These are phyloP conservation scores for Loxodonta africana DNA, from an alignment of 2,113 vertebrate genomes.

Conservation along the genomic window DNA sequence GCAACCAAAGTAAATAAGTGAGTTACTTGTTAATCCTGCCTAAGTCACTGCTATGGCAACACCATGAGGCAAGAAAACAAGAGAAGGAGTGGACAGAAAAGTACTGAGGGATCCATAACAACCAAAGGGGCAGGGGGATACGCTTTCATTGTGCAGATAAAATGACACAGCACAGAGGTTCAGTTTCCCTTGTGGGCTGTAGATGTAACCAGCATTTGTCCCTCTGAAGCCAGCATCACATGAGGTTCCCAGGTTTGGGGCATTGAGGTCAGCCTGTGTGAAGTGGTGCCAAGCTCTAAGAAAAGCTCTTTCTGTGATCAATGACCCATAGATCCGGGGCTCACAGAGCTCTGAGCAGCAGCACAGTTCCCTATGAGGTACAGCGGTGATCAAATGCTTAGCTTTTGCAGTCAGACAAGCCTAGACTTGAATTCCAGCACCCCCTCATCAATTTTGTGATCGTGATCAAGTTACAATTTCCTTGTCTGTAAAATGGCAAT, in stretches of 20 bases:
- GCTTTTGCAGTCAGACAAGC: conserved; percentile 24
- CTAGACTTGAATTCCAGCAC: background rate
- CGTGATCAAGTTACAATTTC: background rate
- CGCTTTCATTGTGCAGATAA: background rate
- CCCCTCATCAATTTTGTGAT: background rate
- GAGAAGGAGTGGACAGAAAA: background rate
- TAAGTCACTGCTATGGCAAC: conserved; percentile 16
- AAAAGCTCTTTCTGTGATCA: conserved; percentile 46
- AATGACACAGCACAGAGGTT: background rate
- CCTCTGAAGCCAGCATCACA: background rate
- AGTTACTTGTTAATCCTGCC: conserved; percentile 69
- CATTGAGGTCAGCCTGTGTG: background rate
- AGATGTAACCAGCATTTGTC: background rate
- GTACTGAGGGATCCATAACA: background rate
- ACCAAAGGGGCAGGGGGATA: background rate
- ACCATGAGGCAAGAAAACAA: background rate
- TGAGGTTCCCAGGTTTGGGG: background rate
- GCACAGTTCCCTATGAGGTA: background rate
- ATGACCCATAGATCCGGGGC: background rate
- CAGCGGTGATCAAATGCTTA: background rate
- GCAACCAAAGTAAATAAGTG: conserved; percentile 56
- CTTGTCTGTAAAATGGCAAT: conserved; percentile 50
- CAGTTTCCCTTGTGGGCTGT: background rate
- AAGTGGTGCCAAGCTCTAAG: conserved; percentile 3
- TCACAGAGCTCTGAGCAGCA: conserved; percentile 4